Percentiles rank a stretch among this genome's conserved stretches.
These are phyloP conservation scores for Agrochola macilenta DNA, from an alignment of 2,888 invertebrate species.

Conservation along the genomic window DNA sequence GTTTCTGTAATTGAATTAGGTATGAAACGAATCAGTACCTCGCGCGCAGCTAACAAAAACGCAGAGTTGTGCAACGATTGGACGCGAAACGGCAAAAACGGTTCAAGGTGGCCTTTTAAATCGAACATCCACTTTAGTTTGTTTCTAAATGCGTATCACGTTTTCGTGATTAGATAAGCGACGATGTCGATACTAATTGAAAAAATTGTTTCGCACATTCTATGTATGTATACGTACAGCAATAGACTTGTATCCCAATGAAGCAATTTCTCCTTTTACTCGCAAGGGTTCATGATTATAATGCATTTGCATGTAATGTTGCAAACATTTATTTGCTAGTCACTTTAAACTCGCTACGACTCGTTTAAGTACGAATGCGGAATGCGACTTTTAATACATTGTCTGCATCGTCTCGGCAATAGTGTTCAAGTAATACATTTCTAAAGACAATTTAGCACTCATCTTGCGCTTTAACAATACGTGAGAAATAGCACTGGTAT, in stretches of 20 bases:
- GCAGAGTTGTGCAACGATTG: constrained; percentile 74
- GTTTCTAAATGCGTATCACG: constrained; percentile 73
- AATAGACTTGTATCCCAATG: constrained; percentile 18
- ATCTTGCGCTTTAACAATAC: constrained; percentile 63
- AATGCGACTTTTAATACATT: constrained; percentile 51
- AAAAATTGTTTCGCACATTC: constrained; percentile 53
- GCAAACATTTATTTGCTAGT: constrained; percentile 54
- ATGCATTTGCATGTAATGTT: constrained; percentile 57
- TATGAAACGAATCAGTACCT: constrained; percentile 80
- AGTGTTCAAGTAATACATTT: constrained; percentile 47
- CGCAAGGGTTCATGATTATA: constrained; percentile 33
- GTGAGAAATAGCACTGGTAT: constrained; percentile 66
- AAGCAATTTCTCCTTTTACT: constrained; percentile 45
- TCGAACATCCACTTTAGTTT: constrained; percentile 67
- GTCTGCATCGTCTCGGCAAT: constrained; percentile 37
- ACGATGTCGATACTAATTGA: constrained; percentile 69
- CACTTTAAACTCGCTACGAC: constrained; percentile 59
- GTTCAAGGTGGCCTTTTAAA: constrained; percentile 83
- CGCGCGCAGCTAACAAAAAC: constrained; percentile 65
- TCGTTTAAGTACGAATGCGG: constrained; percentile 48
- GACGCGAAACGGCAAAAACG: constrained; percentile 75
- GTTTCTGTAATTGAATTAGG: constrained; percentile 85
- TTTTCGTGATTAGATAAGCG: constrained; percentile 73
- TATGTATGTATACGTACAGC: neutral
- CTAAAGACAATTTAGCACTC: constrained; percentile 69